A percentile compares a stretch with the other conserved stretches of the same genome.
phyloP scores from a whole-genome alignment of 2,888 invertebrate species.

The Embidobia sp. region DNA sequence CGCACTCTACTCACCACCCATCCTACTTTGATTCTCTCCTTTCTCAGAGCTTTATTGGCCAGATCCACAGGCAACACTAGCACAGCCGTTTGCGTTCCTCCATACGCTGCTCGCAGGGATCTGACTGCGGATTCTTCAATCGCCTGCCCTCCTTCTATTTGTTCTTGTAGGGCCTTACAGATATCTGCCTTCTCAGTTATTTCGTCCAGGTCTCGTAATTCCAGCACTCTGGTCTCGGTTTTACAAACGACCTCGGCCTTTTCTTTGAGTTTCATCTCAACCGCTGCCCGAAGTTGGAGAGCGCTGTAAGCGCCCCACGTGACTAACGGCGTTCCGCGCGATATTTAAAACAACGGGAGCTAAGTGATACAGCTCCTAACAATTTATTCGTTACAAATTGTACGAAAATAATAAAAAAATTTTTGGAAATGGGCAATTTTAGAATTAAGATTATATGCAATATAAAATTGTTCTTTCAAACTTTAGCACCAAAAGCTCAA shows the following conservation, averaged over 20 bases:
- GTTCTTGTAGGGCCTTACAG: background rate
- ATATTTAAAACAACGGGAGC: too few relatives aligned
- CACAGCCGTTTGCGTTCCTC: constrained; percentile 35
- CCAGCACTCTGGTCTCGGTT: background rate
- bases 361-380: too few relatives aligned
- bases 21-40: constrained; percentile 27
- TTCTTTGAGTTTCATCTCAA: background rate
- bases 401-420: too few relatives aligned
- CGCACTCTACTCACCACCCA: constrained; percentile 57
- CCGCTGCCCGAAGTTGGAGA: too few relatives aligned
- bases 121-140: background rate
- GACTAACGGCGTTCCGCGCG: too few relatives aligned
- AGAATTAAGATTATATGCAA: too few relatives aligned
- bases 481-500: too few relatives aligned
- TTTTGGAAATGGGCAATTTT: too few relatives aligned
- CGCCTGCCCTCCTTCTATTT: background rate
- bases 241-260: background rate
- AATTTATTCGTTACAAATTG: too few relatives aligned
- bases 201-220: constrained; percentile 52
- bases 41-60: background rate
- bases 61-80: constrained; percentile 3
- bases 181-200: constrained; percentile 41
- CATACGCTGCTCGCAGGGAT: constrained; percentile 23
- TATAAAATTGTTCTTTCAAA: too few relatives aligned
- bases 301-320: too few relatives aligned